Base-by-base conservation (phyloP, 2,888 invertebrate species). In the Cheilosia vulpina region DNA sequence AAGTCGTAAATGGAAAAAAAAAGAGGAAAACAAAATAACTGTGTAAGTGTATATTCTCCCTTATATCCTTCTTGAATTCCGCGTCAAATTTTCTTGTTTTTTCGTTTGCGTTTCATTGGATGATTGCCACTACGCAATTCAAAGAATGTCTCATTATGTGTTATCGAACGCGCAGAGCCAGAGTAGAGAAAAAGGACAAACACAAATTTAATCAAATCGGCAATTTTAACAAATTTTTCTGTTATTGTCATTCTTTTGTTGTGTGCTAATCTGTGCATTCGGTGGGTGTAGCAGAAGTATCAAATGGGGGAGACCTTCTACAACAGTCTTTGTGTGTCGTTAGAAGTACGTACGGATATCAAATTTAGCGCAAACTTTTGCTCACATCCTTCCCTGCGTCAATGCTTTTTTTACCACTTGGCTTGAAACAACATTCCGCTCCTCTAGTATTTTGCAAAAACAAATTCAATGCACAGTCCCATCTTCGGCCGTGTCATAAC, bases 61-160 rank as follows among this genome's bases (percentile, higher is more conserved):
- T 84, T 84, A 69, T 78, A 73, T 83, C 78, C 78, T 84, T 69
- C 43, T 68, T 65, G 65, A 65, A 65, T 58, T 75, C 75, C 75
- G 75, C 79, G 72, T 76, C 76, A 80, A 55, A 50, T 80, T 52
- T 66, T 53, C 63, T 66, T 53, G n/a, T 43, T 38, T 52, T 50
- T 50, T 43, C 60, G 38, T 47, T 69, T 73, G 71, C 66, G 62
- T 47, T 79, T 77, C 80, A 80, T 38, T 53, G 85, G 85, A 68
- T 85, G 80, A 85, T 76, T 85, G 80, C 80, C 71, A 80, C 80
- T 85, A 85, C 66, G 80, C 55, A 85, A 85, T 85, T 45, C 76
- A 72, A 85, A 77, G 85, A 85, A 85, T 85, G 76, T 85, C 80
- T 85, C 80, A 85, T 85, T 85, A 85, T 80, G 76, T 76, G 80